These are phyloP conservation scores for Lanius ludovicianus DNA, from an alignment of 2,113 vertebrate species.

Conservation along the genomic window DNA sequence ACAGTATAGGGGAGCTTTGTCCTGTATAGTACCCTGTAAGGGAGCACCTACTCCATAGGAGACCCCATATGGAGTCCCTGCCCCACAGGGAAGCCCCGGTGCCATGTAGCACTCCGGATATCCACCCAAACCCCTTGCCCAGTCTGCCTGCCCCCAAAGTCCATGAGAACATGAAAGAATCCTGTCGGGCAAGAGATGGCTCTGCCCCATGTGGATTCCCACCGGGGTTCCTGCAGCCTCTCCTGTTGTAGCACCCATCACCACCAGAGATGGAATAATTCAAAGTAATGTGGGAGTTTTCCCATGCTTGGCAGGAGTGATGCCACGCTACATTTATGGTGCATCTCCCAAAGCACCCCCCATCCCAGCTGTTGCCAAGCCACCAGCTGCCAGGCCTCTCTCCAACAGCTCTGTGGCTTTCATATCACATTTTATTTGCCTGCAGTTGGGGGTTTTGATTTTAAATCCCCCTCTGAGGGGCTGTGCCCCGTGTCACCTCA, in stretches of 20 bases:
- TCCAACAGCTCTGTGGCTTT: not conserved
- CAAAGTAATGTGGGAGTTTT: not conserved
- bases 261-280: not conserved
- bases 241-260: accelerated
- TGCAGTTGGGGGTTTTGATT: accelerated
- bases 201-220: not conserved
- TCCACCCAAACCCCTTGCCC: not conserved
- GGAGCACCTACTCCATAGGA: not conserved
- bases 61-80: not conserved
- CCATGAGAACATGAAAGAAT: accelerated
- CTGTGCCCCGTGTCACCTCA: accelerated
- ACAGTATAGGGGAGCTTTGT: not conserved
- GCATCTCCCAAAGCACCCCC: accelerated
- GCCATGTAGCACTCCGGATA: not conserved
- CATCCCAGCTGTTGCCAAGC: accelerated
- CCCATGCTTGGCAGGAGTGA: accelerated
- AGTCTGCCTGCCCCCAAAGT: not conserved
- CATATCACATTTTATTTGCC: accelerated
- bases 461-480: accelerated
- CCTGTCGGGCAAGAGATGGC: not conserved
- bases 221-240: accelerated
- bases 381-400: accelerated
- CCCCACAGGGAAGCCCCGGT: too few species aligned
- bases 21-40: too few species aligned
- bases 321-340: accelerated